A percentile compares a stretch with the other conserved stretches of the same genome.
These are phyloP conservation scores for Agrypnus murinus DNA, from an alignment of 2,888 invertebrate species.

Conservation along the genomic window DNA sequence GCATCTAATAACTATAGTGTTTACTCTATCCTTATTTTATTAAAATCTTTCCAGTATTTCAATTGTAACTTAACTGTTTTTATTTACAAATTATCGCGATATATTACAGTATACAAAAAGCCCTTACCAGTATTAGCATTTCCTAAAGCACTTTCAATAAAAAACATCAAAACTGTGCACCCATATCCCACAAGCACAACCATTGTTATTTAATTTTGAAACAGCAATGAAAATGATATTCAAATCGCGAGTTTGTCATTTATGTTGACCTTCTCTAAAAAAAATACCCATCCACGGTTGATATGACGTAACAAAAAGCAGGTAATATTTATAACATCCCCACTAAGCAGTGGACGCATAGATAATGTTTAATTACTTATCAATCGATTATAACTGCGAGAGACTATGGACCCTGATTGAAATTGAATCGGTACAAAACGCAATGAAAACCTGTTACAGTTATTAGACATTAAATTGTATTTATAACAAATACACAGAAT, in stretches of 20 bases:
- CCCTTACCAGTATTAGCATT: constrained; percentile 6
- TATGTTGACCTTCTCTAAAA: constrained; percentile 66
- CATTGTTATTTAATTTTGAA: constrained; percentile 50
- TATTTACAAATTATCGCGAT: too few relatives aligned
- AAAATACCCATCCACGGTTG: constrained; percentile 67
- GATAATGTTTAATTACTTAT: neutral
- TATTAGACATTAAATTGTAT: too few relatives aligned
- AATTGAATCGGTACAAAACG: too few relatives aligned
- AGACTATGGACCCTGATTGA: too few relatives aligned
- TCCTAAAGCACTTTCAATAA: constrained; percentile 3
- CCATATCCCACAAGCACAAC: neutral
- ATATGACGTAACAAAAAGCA: constrained; percentile 19
- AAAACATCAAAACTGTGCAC: neutral
- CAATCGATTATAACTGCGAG: too few relatives aligned
- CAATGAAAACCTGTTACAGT: too few relatives aligned
- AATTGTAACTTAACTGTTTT: too few relatives aligned
- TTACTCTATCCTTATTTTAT: too few relatives aligned
- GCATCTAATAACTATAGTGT: too few relatives aligned
- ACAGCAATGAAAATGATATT: constrained; percentile 56
- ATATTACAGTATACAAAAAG: too few relatives aligned
- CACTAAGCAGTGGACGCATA: neutral
- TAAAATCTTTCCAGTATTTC: too few relatives aligned
- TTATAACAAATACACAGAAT: too few relatives aligned
- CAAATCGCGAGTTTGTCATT: constrained; percentile 55
- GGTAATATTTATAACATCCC: neutral